Base-by-base conservation (phyloP, 2,797 vertebrate genomes). In the Erithacus rubecula region DNA sequence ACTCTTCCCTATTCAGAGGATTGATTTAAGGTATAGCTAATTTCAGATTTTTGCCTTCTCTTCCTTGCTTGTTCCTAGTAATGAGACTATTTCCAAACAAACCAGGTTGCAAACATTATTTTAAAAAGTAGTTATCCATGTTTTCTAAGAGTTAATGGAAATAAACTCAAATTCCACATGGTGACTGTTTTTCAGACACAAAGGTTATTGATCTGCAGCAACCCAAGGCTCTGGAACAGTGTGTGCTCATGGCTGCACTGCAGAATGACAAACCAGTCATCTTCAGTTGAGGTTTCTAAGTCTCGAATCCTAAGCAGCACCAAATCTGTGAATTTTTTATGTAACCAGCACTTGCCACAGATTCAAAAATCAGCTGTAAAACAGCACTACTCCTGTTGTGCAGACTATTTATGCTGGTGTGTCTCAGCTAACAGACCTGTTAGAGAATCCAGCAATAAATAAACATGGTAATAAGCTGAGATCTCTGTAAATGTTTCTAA, bases 371-470 rank as follows among this genome's bases (percentile, higher is more conserved):
- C 56, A 94, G 22, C 70, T 87, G 27, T 79, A 74, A 12, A 82
- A 52, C 56, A 87, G 52, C 63, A 83, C 12, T 22, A 76, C 34
- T 78, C 78, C 12, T 53, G 17, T 75, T 85, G 7, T 46, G 76
- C 34, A 83, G 82, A 68, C 72, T 78, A 69, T 72, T 90, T 69
- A 70, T 53, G 32, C 24, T 76, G 67, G 7, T 86, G 47, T 81
- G 24, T 59, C 59, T 78, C 52, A 72, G 65, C 46, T 78, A 6
- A 43, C 64, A 92, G 69, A 91, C 63, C 72, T 86, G 59, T 49
- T 90, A 76, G 41, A 67, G 41, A 87, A 90, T 81, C 84, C 79
- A 89, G 80, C 52, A 88, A 92, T 63, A 95, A 87, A 95, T 29
- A 94, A 93, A 91, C 44, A 72, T 47, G 37, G 59, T 49, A 93